A percentile compares a stretch with the other conserved stretches of the same genome.
Evolutionary conservation across 2,797 vertebrate genomes (phyloP).

Genomic region (Acipenser oxyrinchus): DNA sequence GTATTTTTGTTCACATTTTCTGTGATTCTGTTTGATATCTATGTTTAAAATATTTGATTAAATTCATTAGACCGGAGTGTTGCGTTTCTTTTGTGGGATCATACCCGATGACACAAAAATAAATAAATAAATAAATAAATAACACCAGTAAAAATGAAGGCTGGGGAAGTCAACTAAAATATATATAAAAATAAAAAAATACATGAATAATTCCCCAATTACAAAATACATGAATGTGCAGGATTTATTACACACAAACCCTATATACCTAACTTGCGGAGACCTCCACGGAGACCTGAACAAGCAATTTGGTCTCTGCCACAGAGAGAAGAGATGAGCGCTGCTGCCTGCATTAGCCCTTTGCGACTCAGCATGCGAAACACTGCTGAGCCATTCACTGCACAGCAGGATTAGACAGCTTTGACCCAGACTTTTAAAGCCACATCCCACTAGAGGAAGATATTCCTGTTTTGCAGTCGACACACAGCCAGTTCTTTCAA

Average conservation of each 20-base stretch:
- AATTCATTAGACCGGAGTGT: no score
- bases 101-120: no score
- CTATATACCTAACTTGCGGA: slow-evolving; percentile 2
- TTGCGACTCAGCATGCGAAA: neutral
- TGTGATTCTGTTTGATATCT: no score
- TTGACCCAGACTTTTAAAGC: neutral
- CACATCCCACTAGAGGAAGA: neutral
- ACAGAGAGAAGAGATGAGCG: neutral
- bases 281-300: slow-evolving; percentile 8
- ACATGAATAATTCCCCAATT: no score
- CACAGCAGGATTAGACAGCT: neutral
- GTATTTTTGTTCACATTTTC: no score
- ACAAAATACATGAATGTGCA: no score
- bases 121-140: no score
- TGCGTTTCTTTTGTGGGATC: no score
- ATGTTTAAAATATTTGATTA: no score
- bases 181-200: no score
- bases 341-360: neutral
- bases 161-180: no score
- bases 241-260: neutral
- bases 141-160: no score
- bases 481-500: neutral
- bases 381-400: neutral
- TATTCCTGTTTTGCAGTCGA: neutral
- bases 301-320: neutral